phyloP scores from a whole-genome alignment of 2,113 vertebrate genomes.

The Pristiophorus japonicus region DNA sequence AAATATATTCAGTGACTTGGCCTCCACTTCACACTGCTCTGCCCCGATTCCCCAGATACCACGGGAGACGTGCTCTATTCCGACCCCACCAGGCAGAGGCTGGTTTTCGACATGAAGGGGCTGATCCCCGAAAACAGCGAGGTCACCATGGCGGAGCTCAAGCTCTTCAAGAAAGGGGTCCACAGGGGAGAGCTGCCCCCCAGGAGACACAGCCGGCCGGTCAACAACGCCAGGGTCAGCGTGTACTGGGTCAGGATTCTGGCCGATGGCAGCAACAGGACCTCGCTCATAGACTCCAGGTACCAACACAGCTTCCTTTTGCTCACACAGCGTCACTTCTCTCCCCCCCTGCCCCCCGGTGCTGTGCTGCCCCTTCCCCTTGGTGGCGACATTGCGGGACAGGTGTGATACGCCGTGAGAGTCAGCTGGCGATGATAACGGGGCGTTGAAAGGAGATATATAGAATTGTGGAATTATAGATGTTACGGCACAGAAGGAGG shows the following conservation, averaged over 20 bases:
- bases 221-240: slow-evolving; percentile 74
- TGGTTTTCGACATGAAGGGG: slow-evolving; percentile 81
- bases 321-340: too few relatives aligned
- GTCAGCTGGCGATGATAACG: too few relatives aligned
- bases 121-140: slow-evolving; percentile 79
- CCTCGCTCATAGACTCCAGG: slow-evolving; percentile 83
- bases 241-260: slow-evolving; percentile 78
- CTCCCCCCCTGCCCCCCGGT: too few relatives aligned
- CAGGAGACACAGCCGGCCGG: slow-evolving; percentile 54
- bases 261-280: slow-evolving; percentile 72
- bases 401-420: too few relatives aligned
- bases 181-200: slow-evolving; percentile 55
- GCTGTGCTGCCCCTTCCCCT: too few relatives aligned
- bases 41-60: slow-evolving; percentile 57
- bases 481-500: too few relatives aligned
- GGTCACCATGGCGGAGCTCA: slow-evolving; percentile 85
- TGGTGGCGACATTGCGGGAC: too few relatives aligned
- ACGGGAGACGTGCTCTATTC: slow-evolving; percentile 68
- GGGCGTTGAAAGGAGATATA: too few relatives aligned
- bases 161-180: slow-evolving; percentile 76
- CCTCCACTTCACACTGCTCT: neutral
- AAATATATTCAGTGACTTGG: too few relatives aligned
- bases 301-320: slow-evolving; percentile 44
- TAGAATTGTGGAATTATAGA: too few relatives aligned
- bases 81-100: slow-evolving; percentile 62